phyloP scores from a whole-genome alignment of 2,888 invertebrate genomes.

The Druceiella hillmani region DNA sequence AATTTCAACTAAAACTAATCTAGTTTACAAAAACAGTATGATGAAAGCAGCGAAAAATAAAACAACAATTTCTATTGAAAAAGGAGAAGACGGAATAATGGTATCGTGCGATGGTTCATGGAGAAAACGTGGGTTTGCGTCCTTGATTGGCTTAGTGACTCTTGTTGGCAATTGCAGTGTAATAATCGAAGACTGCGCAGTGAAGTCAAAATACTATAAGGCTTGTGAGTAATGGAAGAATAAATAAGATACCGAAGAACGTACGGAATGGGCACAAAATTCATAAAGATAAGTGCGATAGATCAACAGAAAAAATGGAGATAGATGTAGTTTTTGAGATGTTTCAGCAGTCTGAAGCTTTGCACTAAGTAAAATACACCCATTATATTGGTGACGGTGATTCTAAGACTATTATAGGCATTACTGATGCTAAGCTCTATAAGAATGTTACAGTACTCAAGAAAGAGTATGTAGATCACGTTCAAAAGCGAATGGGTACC shows the following conservation, averaged over 20 bases:
- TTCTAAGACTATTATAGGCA: conserved; percentile 18
- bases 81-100: not conserved
- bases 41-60: too few species aligned
- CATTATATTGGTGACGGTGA: conserved; percentile 21
- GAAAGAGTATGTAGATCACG: too few species aligned
- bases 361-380: conserved; percentile 15
- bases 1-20: too few species aligned
- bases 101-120: conserved; percentile 11
- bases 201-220: conserved; percentile 5
- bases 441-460: too few species aligned
- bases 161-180: conserved; percentile 4
- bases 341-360: conserved; percentile 17
- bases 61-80: too few species aligned
- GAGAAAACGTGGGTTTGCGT: conserved; percentile 9
- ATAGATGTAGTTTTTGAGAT: conserved; percentile 20
- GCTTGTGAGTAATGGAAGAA: conserved; percentile 4
- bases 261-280: conserved; percentile 10
- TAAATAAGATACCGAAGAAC: too few species aligned
- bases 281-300: conserved; percentile 16
- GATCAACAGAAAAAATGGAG: conserved; percentile 25
- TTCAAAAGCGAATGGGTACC: too few species aligned
- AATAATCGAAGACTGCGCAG: conserved; percentile 6
- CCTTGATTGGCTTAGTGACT: conserved; percentile 7
- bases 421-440: conserved; percentile 14
- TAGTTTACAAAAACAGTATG: too few species aligned